Evolutionary conservation across 2,888 invertebrate genomes (phyloP), one percentile per base, ranked within the genome.

Genomic region (Latrodectus hesperus): DNA sequence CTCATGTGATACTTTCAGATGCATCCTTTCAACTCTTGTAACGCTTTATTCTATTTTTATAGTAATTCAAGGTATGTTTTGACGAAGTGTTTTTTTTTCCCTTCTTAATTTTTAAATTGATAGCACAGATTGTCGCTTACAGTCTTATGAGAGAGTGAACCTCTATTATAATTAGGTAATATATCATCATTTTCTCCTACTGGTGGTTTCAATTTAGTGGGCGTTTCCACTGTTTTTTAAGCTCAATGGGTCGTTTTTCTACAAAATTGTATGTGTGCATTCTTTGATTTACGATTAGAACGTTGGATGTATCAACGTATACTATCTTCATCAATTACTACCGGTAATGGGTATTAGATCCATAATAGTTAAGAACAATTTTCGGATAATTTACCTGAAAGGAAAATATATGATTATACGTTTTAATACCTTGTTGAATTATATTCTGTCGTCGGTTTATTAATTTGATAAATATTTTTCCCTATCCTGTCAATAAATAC

Each of bases 131-230:
- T 38, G 38, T 38, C 38, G 38, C 38, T 60, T 60, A 11, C 60
- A 38, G 22, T 22, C 22, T 0, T 22, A 22, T n/a, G n/a, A 22
- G 22, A 22, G 55, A 55, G 12, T 60, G 60, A n/a, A 60, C 12
- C 78, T 38, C 64, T 81, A 87, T 81, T 87, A 86, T 71, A 64
- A 17, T n/a, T 22, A 60, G 51, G 52, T 86, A 87, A 87, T 87
- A 60, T 49, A 87, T 87, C 86, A 87, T 81, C 76, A 81, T 87
- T 87, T 85, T 72, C 67, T 78, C 22, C 55, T 53, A 38, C 22
- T 55, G 72, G 65, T 72, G 17, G n/a, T 72, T 81, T 81, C 72
- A 81, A 87, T 87, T 81, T 86, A 53, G 72, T 65, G 65, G 86
- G 86, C 86, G 81, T 81, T 38, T 12, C 81, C 17, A 26, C n/a